Base-by-base conservation (phyloP, 2,888 invertebrate genomes). In the Prenolepis imparis region DNA sequence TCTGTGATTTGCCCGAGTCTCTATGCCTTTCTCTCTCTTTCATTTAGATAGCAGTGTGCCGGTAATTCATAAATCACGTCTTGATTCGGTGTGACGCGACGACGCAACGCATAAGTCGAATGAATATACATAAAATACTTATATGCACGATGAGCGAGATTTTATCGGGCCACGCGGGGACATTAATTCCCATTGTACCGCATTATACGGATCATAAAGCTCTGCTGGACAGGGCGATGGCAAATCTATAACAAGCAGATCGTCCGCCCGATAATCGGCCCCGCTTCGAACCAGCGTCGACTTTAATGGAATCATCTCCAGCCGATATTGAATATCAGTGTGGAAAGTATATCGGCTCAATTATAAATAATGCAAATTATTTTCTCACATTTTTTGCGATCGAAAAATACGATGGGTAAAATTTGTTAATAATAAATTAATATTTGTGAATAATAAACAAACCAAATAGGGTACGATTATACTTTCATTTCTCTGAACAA, bases 151-250 rank as follows among this genome's bases (percentile, higher is more conserved):
- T 55, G 59, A 75, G 84, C 83, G 84, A 87, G 87, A 90, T 90
- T 87, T 88, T 90, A 90, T 90, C 88, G 84, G 44, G 64, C 84
- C 75, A 75, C 84, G 84, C 75, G 84, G 80, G 78, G 83, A 90
- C 90, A 87, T 90, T 90, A 90, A 90, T 88, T 90, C 86, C 77
- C 88, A 87, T 90, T 90, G 87, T 85, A 78, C 57, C 73, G 82
- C 89, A 87, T 90, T 90, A 90, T 87, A 85, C 82, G 87, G 84
- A 86, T 88, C 86, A 83, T 90, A 90, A 90, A 90, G 78, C 84
- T 55, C 52, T 48, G 77, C 39, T 55, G 64, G 81, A 74, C 86
- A 63, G 68, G 57, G 73, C 82, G 80, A 84, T 82, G 81, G 74
- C 87, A 82, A 80, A 86, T 87, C 88, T 83, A 68, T 82, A 89